Evolutionary conservation across 1,140 invertebrate genomes (phyloP).

Genomic region (Periplaneta americana): DNA sequence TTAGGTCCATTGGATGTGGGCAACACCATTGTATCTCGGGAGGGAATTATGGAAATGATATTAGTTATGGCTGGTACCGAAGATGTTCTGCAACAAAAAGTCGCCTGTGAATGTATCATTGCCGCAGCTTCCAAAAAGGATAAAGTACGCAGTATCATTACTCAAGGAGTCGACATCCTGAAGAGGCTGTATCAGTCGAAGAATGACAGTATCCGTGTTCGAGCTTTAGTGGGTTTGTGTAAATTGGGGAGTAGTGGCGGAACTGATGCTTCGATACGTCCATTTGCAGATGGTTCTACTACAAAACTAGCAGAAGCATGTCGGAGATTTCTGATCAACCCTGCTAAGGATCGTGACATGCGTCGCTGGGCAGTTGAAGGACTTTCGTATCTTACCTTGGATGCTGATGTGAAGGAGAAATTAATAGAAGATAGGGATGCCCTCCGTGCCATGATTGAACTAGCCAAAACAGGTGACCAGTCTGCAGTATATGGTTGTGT

Average conservation of each 20-base stretch:
- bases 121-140: conserved; percentile 97
- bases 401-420: conserved; percentile 98
- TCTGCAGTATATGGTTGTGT: conserved; percentile 88
- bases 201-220: conserved; percentile 83
- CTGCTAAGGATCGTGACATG: conserved; percentile 81
- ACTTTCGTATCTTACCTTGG: conserved; percentile 92
- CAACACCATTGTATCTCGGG: conserved; percentile 83
- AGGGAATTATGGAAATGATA: conserved; percentile 95
- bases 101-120: conserved; percentile 94
- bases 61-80: conserved; percentile 91
- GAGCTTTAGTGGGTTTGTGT: conserved; percentile 91
- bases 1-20: conserved; percentile 92
- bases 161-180: conserved; percentile 87
- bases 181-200: conserved; percentile 90
- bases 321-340: conserved; percentile 81
- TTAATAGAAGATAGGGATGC: conserved; percentile 81
- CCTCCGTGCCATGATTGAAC: conserved; percentile 79
- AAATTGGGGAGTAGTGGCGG: conserved; percentile 95
- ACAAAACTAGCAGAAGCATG: conserved; percentile 93
- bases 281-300: conserved; percentile 93
- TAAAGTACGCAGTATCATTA: conserved; percentile 87
- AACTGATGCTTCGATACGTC: conserved; percentile 87
- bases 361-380: conserved; percentile 94
- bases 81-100: conserved; percentile 79
- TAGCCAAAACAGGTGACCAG: conserved; percentile 75